phyloP scores from a whole-genome alignment of 2,888 invertebrate genomes.

The Selenia dentaria region DNA sequence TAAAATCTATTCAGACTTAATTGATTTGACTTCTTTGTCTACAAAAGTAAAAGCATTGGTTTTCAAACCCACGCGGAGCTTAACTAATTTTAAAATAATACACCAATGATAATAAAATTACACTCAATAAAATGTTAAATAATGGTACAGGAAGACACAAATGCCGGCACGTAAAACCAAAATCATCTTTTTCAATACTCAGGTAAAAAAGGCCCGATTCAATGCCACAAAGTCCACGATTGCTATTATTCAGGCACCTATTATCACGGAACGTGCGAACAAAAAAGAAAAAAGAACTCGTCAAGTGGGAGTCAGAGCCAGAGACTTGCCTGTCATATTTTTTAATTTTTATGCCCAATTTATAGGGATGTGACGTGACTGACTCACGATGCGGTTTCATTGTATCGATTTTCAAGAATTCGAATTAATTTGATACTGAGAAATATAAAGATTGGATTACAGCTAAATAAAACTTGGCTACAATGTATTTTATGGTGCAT shows the following conservation, averaged over 20 bases:
- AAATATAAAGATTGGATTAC: conserved; percentile 15
- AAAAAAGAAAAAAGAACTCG: conserved; percentile 24
- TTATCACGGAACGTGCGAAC: conserved; percentile 26
- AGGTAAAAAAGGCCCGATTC: conserved; percentile 31
- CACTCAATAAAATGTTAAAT: too few species aligned
- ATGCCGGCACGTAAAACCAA: conserved; percentile 28
- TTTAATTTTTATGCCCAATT: conserved; percentile 24
- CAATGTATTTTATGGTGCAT: conserved; percentile 14
- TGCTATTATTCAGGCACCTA: conserved; percentile 31
- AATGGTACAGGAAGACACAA: conserved; percentile 16
- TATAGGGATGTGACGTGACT: conserved; percentile 11
- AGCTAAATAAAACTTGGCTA: conserved; percentile 3
- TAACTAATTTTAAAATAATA: too few species aligned
- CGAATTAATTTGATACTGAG: conserved; percentile 9
- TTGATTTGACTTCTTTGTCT: too few species aligned
- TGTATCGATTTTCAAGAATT: conserved; percentile 20
- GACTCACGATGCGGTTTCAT: conserved; percentile 16
- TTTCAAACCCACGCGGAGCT: too few species aligned
- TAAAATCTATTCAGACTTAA: too few species aligned
- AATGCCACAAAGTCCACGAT: conserved; percentile 31
- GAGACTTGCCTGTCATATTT: conserved; percentile 29
- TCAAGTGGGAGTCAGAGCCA: conserved; percentile 28
- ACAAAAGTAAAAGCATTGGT: too few species aligned
- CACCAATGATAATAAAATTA: too few species aligned
- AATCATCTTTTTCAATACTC: conserved; percentile 27